These are phyloP conservation scores for Lasioglossum baleicum DNA, from an alignment of 1,140 invertebrate genomes.

Conservation along the genomic window DNA sequence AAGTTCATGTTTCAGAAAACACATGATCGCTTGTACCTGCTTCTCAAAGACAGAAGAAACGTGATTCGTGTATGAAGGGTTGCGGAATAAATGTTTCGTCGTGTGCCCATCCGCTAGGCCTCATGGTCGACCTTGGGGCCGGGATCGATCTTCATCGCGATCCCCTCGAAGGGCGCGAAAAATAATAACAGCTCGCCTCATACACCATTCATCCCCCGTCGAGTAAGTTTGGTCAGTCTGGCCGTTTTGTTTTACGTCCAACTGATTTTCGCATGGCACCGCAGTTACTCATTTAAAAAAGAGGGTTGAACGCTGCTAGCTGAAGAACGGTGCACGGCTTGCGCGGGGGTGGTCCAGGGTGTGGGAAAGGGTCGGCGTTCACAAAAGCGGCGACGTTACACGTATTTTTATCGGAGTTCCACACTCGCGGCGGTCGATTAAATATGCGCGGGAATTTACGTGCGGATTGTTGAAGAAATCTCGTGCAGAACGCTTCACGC, in stretches of 20 bases:
- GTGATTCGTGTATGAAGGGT: too few relatives aligned
- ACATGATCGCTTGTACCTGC: too few relatives aligned
- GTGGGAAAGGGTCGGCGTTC: not conserved
- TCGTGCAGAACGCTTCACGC: not conserved
- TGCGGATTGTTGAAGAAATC: conserved; percentile 12
- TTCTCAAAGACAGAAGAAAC: too few relatives aligned
- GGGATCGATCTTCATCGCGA: conserved; percentile 28
- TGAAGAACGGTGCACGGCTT: not conserved
- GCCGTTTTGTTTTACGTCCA: not conserved
- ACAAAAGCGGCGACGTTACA: conserved; percentile 9
- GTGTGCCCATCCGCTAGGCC: not conserved
- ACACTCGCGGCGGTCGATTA: conserved; percentile 12
- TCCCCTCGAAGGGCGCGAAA: conserved; percentile 10
- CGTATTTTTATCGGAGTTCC: conserved; percentile 24
- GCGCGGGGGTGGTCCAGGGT: too few relatives aligned
- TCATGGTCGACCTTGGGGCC: not conserved
- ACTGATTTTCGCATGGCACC: conserved; percentile 4
- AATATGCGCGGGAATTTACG: conserved; percentile 27
- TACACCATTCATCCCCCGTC: not conserved
- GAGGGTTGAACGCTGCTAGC: too few relatives aligned
- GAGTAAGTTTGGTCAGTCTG: not conserved
- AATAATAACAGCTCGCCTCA: conserved; percentile 11
- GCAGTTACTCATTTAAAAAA: conserved; percentile 19
- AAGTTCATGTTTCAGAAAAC: too few relatives aligned
- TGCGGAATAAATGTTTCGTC: too few relatives aligned